phyloP scores from a whole-genome alignment of 2,888 invertebrate genomes.

The Rapana venosa region DNA sequence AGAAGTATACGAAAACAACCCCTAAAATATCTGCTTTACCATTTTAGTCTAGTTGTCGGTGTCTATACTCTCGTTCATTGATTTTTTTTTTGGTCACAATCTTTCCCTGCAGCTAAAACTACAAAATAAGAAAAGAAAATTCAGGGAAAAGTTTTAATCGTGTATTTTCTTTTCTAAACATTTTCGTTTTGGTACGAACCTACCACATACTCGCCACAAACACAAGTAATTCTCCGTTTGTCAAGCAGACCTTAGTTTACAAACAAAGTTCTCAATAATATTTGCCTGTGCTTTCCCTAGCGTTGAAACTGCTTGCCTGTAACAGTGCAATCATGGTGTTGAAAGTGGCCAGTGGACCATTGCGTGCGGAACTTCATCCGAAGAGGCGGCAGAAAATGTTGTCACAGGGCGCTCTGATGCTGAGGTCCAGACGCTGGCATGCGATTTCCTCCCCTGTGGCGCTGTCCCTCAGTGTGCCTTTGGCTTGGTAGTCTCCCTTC shows the following conservation, averaged over 20 bases:
- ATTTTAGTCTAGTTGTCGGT: no score
- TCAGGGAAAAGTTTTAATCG: no score
- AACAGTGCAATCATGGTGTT: not conserved
- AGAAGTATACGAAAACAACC: no score
- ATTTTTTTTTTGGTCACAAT: no score
- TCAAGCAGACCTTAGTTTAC: no score
- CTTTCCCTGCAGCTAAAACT: no score
- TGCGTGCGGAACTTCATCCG: not conserved
- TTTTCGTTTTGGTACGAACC: no score
- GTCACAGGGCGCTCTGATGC: constrained; percentile 6
- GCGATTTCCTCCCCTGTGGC: constrained; percentile 16
- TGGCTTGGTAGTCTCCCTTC: constrained; percentile 39
- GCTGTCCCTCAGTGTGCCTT: constrained; percentile 5
- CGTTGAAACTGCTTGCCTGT: not conserved
- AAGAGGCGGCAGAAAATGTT: not conserved
- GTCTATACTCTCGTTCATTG: no score
- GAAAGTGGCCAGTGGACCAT: not conserved
- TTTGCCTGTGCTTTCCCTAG: not conserved
- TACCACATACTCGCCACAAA: not conserved
- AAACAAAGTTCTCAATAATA: no score
- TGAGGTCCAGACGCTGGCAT: constrained; percentile 26
- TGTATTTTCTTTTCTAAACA: no score
- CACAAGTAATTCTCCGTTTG: not conserved
- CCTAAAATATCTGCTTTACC: no score
- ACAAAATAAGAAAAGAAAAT: no score